A percentile compares a stretch with the other conserved stretches of the same genome.
phyloP scores from a whole-genome alignment of 2,797 vertebrate genomes.

The Ammospiza maritima region DNA sequence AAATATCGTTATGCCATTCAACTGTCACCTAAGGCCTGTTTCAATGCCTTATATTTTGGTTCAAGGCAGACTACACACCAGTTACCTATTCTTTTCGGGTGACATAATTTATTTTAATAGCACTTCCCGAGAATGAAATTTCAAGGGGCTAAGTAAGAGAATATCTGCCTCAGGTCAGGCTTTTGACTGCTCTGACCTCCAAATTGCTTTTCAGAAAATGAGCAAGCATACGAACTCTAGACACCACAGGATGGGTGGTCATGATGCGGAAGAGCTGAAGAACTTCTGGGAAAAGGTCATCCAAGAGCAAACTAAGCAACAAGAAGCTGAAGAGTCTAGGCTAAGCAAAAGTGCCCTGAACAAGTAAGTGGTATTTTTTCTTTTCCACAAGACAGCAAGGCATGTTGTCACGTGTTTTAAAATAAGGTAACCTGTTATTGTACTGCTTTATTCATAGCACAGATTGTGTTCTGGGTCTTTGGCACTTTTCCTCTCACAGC shows the following conservation, averaged over 20 bases:
- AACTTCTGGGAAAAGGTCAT: conserved; percentile 86
- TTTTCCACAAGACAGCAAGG: background rate
- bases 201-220: conserved; percentile 77
- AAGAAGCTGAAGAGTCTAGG: conserved; percentile 75
- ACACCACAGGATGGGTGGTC: conserved; percentile 60
- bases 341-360: conserved; percentile 79
- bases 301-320: conserved; percentile 52
- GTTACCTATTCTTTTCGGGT: background rate
- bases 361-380: conserved; percentile 52
- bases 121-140: background rate
- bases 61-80: background rate
- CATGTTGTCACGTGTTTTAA: background rate
- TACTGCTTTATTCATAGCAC: conserved; percentile 62
- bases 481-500: conserved; percentile 57
- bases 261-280: conserved; percentile 79
- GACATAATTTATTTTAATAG: conserved; percentile 3
- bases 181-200: background rate
- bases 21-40: background rate
- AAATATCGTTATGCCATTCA: background rate
- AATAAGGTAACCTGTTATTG: conserved; percentile 52
- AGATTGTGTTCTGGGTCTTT: conserved; percentile 54
- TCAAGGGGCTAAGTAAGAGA: background rate
- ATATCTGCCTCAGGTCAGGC: background rate
- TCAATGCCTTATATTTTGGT: background rate
- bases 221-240: conserved; percentile 44